Evolutionary conservation across 2,797 vertebrate genomes (phyloP).

Genomic region (Hyperoplus immaculatus): DNA sequence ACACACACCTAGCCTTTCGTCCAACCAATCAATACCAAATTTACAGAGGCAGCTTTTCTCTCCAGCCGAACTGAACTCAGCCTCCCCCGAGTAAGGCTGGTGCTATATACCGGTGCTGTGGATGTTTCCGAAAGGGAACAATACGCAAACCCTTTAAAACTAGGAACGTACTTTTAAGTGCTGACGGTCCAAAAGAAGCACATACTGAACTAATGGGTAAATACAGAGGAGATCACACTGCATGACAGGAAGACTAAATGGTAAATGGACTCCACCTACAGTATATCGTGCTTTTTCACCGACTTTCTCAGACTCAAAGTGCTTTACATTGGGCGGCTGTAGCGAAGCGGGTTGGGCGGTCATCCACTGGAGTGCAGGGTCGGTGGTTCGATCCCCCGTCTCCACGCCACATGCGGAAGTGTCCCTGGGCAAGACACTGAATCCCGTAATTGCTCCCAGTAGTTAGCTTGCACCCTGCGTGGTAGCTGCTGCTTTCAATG

Average conservation of each 20-base stretch:
- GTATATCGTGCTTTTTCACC: too few species aligned
- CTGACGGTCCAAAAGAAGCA: background rate
- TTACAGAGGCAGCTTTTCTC: slow-evolving; percentile 69
- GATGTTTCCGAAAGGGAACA: slow-evolving; percentile 21
- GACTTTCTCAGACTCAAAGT: too few species aligned
- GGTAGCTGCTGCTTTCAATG: too few species aligned
- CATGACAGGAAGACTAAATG: background rate
- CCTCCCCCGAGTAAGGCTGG: slow-evolving; percentile 48
- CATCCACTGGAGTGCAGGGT: too few species aligned
- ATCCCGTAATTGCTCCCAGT: too few species aligned
- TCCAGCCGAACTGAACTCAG: slow-evolving; percentile 63
- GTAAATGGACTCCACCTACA: too few species aligned
- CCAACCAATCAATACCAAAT: slow-evolving; percentile 66
- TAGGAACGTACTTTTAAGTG: slow-evolving; percentile 19
- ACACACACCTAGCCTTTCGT: slow-evolving; percentile 52
- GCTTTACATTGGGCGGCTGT: too few species aligned
- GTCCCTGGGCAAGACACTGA: too few species aligned
- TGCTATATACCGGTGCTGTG: slow-evolving; percentile 19
- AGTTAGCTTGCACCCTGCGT: too few species aligned
- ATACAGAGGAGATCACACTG: background rate
- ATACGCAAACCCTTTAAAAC: slow-evolving; percentile 20
- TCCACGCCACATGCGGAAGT: too few species aligned
- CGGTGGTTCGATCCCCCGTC: too few species aligned
- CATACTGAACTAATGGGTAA: background rate
- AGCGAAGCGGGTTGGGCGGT: too few species aligned